Base-by-base conservation (phyloP, 30 jellyfish, hydroid and myxozoan genomes). In the Turritopsis dohrnii region DNA sequence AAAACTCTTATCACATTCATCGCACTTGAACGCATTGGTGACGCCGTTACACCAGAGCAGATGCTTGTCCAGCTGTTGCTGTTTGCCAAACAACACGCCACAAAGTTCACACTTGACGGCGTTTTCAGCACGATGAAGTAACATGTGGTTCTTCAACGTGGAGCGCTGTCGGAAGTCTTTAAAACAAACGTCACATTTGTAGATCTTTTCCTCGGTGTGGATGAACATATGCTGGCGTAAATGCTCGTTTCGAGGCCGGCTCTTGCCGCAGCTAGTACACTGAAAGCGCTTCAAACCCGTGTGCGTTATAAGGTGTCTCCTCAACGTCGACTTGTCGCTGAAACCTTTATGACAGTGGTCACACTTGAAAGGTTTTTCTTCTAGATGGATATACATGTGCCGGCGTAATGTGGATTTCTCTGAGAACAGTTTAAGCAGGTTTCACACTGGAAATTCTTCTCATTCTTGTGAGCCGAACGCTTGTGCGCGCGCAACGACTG, bases 131-230 rank as follows among this genome's bases (percentile, higher is more conserved):
- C 89, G 75, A 28, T 82, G 89, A 0, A 82, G 53, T 53, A 82
- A 82, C 89, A 82, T 82, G 73, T 82, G 89, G 87, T 82, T 82
- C 72, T 82, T 82, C 27, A 66, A 54, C 65, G 89, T 82, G 19
- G 89, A 82, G 17, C 89, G 89, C 87, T 82, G 89, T 0, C 89
- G 89, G 1, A 82, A 82, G 25, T 82, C 89, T 31, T 82, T 82
- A 65, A 27, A 5, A 52, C 89, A 82, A 9, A 82, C 52, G 22
- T 82, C 82, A 69, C 89, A 82, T 28, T 71, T 66, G 81, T 82
- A 82, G 52, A 82, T 24, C 65, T 82, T 82, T 25, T 82, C 89
- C 0, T 54, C 89, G 23, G 89, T 82, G 73, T 82, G 89, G 21
- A 82, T 82, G 41, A 22, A 82, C 89, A 82, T 82, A 72, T 82